Base-by-base conservation (phyloP, 2,113 vertebrate genomes). In the Ageneiosus marmoratus region DNA sequence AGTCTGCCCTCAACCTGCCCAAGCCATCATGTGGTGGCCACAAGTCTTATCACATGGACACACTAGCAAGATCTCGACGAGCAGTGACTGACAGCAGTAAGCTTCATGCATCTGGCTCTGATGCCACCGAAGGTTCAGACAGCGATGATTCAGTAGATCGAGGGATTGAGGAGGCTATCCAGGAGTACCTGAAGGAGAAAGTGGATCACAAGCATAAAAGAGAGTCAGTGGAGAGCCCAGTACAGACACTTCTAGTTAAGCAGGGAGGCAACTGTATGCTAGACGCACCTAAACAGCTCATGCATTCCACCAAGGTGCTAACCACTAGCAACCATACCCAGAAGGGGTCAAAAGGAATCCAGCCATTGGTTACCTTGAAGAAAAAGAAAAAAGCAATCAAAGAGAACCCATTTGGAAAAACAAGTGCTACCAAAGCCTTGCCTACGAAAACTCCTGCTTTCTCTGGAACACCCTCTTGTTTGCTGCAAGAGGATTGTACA, bases 121-220 rank as follows among this genome's bases (percentile, higher is more conserved):
- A 63, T 46, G 84, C 91, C 12, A 92, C 87, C 62, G 93, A 93
- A 0, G 95, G 96, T 44, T 95, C 96, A 0, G 98, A 99, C 84
- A 99, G 97, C 0, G 98, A 99, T 0, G 97, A 97, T 81, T 98
- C 97, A 0, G 96, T 98, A 80, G 97, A 99, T 90, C 85, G 96
- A 74, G 96, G 93, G 60, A 99, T 99, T 7, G 98, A 99, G 85
- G 95, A 97, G 84, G 98, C 98, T 29, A 99, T 99, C 89, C 94
- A 97, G 60, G 97, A 99, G 88, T 98, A 98, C 86, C 89, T 99
- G 81, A 97, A 96, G 89, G 94, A 97, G 41, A 98, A 94, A 88
- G 93, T 94, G 63, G 92, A 93, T 88, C 91, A 92, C 82, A 95
- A 94, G 65, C 89, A 91, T 63, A 89, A 89, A 87, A 91, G 73